Evolutionary conservation across 1,140 invertebrate genomes (phyloP).

Genomic region (Babylonia areolata): DNA sequence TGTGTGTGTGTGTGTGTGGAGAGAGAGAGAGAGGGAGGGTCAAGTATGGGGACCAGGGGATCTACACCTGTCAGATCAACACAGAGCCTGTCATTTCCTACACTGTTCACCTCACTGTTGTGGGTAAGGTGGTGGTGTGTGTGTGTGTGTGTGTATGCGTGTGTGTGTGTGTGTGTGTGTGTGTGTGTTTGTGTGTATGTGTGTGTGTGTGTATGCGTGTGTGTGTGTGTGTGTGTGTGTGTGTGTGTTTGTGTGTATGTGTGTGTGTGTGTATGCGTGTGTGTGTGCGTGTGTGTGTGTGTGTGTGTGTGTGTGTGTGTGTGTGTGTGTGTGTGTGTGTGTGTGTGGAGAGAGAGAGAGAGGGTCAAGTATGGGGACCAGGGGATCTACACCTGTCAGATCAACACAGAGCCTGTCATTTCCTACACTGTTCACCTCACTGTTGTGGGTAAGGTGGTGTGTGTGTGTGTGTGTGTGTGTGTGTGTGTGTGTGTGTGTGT

Average conservation of each 20-base stretch:
- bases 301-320: constrained; percentile 6
- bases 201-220: constrained; percentile 14
- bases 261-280: constrained; percentile 16
- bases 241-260: constrained; percentile 23
- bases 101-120: too few relatives aligned
- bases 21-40: background rate
- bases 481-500: background rate
- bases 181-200: constrained; percentile 17
- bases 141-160: background rate
- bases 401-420: too few relatives aligned
- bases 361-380: too few relatives aligned
- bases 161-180: constrained; percentile 15
- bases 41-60: too few relatives aligned
- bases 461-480: background rate
- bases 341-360: too few relatives aligned
- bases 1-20: background rate
- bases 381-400: too few relatives aligned
- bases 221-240: constrained; percentile 25
- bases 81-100: too few relatives aligned
- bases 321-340: constrained; percentile 18
- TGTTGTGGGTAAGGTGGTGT: background rate
- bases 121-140: background rate
- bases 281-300: constrained; percentile 5
- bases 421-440: too few relatives aligned
- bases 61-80: too few relatives aligned